A percentile compares a stretch with the other conserved stretches of the same genome.
Conservation (phyloP, 2,888 invertebrate genomes). For the Amaurobius ferox region DNA sequence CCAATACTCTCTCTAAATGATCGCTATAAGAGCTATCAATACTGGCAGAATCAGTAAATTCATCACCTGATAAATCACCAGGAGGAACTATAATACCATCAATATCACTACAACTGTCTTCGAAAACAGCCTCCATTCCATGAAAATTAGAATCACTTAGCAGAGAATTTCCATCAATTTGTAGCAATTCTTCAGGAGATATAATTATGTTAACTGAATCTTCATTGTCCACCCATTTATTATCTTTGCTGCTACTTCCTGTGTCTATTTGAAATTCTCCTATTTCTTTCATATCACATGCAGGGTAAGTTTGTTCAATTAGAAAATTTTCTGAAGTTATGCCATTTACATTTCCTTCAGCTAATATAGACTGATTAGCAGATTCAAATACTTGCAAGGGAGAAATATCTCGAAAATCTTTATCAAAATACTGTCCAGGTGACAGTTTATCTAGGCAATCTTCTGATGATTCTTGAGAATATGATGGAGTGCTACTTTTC, state of each 20-base stretch:
- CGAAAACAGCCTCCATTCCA: neutral
- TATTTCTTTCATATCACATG: slow-evolving; percentile 60
- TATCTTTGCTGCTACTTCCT: neutral
- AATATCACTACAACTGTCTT: slow-evolving; percentile 39
- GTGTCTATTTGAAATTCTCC: slow-evolving; percentile 47
- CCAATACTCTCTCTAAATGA: slow-evolving; percentile 47
- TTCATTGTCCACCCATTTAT: slow-evolving; percentile 47
- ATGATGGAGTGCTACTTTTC: slow-evolving; percentile 36
- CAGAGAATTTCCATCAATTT: slow-evolving; percentile 48
- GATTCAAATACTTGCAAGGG: neutral
- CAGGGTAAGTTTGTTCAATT: slow-evolving; percentile 20
- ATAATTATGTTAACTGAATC: slow-evolving; percentile 43
- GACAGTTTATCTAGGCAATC: slow-evolving; percentile 49
- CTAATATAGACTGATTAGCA: neutral
- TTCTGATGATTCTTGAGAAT: slow-evolving; percentile 63
- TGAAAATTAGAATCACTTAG: slow-evolving; percentile 12
- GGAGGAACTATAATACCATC: slow-evolving; percentile 63
- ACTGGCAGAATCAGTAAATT: slow-evolving; percentile 68
- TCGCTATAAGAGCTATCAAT: slow-evolving; percentile 35
- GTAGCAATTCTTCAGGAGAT: slow-evolving; percentile 65
- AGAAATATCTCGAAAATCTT: neutral
- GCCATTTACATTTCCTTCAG: neutral
- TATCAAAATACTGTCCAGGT: neutral
- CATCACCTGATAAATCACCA: slow-evolving; percentile 68
- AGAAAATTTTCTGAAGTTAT: neutral